Evolutionary conservation across 2,888 invertebrate genomes (phyloP), one percentile per base, ranked within the genome.

Genomic region (Noctuana brunneofusca): DNA sequence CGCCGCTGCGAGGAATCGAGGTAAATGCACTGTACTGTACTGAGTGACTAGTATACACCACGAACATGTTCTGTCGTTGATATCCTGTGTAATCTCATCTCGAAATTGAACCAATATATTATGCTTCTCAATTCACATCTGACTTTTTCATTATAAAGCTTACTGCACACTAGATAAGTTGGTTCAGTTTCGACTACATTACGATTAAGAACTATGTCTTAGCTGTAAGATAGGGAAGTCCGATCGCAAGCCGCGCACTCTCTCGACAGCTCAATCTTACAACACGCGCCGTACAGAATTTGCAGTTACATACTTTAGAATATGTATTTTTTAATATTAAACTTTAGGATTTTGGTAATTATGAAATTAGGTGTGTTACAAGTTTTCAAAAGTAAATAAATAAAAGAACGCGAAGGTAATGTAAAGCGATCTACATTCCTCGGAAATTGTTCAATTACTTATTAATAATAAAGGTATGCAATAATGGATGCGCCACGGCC

Each of bases 1-100:
- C 84, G 80, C 80, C 84, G 80, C 86, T 75, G 78, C 81, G 75
- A 79, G 86, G 86, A 86, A 65, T 70, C 78, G 90, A 90, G 90
- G 90, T 90, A 90, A 89, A 81, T 86, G 81, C 84, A 87, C 84
- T 78, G 80, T 80, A 78, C 11, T 43, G 80, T 81, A 78, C 75
- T 78, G 81, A 82, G 83, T 85, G 88, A 84, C 66, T 82, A 81
- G 79, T 14, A 18, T 54, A 54, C 54, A 48, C 54, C 50, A 12
- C 43, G 30, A n/a, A 35, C 38, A 50, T 62, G 55, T 62, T 46
- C 55, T 41, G 20, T 35, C 55, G 50, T 48, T 18, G 48, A 38
- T 55, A 22, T 63, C 63, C 58, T 68, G 68, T 67, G 64, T 67
- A 67, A 64, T 62, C 64, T 65, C 64, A 43, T 41, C 49, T 63